These are phyloP conservation scores for Megalurothrips usitatus DNA, from an alignment of 2,888 invertebrate genomes.

Conservation along the genomic window DNA sequence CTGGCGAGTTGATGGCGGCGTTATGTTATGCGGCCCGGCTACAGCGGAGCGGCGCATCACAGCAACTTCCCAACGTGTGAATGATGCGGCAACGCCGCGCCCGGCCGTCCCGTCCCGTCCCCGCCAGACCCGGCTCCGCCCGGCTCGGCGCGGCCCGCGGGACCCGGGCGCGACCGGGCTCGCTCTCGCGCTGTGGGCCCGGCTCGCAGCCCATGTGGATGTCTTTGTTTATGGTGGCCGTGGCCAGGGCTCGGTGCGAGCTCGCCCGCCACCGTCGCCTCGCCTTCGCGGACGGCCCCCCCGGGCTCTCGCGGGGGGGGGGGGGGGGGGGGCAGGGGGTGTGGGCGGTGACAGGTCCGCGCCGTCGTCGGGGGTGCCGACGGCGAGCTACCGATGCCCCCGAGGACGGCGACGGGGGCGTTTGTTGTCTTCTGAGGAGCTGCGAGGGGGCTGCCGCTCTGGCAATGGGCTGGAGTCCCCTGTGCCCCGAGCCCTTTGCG, in stretches of 20 bases:
- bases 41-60: neutral
- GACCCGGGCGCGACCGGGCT: neutral
- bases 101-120: slow-evolving; percentile 6
- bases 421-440: too few species aligned
- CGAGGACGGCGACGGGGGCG: too few species aligned
- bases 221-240: slow-evolving; percentile 25
- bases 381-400: neutral
- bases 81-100: slow-evolving; percentile 26
- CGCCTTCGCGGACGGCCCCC: neutral
- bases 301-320: neutral
- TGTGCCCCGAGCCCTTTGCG: too few species aligned
- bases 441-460: too few species aligned
- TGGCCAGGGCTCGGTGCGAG: neutral
- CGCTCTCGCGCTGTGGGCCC: neutral
- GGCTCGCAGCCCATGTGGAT: slow-evolving; percentile 17
- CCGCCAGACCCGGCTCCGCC: neutral
- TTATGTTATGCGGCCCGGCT: neutral
- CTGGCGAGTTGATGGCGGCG: neutral
- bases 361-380: neutral
- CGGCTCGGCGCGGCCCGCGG: neutral
- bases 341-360: neutral
- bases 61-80: slow-evolving; percentile 1
- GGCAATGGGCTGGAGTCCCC: too few species aligned
- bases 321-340: neutral
- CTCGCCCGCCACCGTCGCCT: neutral